A percentile compares a stretch with the other conserved stretches of the same genome.
Conservation (phyloP, 2,113 vertebrate species). For the Vombatus ursinus region DNA sequence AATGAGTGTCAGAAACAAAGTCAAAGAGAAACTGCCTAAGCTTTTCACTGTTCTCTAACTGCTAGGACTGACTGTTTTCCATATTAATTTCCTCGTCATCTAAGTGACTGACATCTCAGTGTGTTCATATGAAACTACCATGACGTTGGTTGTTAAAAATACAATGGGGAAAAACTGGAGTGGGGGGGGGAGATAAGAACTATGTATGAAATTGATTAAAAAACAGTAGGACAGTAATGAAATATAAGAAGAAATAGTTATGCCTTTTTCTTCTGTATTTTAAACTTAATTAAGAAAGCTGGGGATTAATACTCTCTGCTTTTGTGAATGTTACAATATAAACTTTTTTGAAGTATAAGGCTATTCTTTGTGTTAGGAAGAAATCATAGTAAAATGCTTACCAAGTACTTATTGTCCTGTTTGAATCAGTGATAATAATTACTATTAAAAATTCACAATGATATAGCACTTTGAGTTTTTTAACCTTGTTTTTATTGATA, state of each 20-base stretch:
- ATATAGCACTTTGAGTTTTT: neutral
- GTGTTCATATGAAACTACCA: neutral
- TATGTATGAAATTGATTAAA: neutral
- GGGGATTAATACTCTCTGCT: neutral
- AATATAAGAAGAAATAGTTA: neutral
- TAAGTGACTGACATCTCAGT: neutral
- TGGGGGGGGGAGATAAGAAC: neutral
- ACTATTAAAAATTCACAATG: neutral
- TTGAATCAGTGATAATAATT: neutral
- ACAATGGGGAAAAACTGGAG: neutral
- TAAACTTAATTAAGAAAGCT: neutral
- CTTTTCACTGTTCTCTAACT: accelerated
- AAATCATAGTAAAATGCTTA: neutral
- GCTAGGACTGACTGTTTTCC: neutral
- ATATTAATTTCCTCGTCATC: neutral
- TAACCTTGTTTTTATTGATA: neutral
- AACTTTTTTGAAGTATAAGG: neutral
- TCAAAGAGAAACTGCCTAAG: neutral
- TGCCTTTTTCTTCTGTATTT: neutral
- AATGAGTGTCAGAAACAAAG: neutral
- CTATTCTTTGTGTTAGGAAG: neutral
- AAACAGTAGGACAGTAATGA: neutral
- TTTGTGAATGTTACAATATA: neutral
- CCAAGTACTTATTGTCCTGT: neutral
- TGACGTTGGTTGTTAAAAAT: neutral